Conservation (phyloP, 1,140 invertebrate species). For the Aphaenogaster rudis region DNA sequence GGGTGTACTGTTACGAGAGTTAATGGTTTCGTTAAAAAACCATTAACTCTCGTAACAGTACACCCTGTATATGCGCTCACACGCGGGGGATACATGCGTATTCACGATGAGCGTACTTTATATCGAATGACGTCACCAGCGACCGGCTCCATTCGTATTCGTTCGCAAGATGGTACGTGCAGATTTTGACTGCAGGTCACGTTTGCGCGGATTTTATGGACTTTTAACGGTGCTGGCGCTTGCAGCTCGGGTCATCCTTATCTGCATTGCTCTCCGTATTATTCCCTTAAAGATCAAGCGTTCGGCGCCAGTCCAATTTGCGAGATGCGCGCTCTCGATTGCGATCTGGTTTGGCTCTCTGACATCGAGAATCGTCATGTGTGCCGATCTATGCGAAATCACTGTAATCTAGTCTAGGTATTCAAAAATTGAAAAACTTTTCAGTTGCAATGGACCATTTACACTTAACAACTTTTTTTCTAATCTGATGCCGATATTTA, state of each 20-base stretch:
- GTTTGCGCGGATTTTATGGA: conserved; percentile 66
- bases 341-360: neutral
- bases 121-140: conserved; percentile 64
- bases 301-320: conserved; percentile 66
- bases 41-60: neutral
- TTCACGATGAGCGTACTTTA: conserved; percentile 32
- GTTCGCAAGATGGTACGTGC: conserved; percentile 32
- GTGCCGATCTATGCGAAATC: neutral
- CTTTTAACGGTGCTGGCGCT: conserved; percentile 56
- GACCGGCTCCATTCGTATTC: conserved; percentile 25
- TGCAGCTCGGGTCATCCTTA: conserved; percentile 45
- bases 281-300: conserved; percentile 53
- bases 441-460: neutral
- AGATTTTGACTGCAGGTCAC: conserved; percentile 61
- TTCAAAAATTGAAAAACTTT: neutral
- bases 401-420: neutral
- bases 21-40: neutral
- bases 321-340: conserved; percentile 51
- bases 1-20: conserved; percentile 10
- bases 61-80: neutral
- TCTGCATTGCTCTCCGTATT: conserved; percentile 36
- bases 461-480: neutral
- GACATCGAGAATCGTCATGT: conserved; percentile 1
- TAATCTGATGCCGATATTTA: neutral
- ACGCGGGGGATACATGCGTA: neutral